A percentile compares a stretch with the other conserved stretches of the same genome.
Conservation (phyloP, 2,113 vertebrate species). For the Oncorhynchus masou region DNA sequence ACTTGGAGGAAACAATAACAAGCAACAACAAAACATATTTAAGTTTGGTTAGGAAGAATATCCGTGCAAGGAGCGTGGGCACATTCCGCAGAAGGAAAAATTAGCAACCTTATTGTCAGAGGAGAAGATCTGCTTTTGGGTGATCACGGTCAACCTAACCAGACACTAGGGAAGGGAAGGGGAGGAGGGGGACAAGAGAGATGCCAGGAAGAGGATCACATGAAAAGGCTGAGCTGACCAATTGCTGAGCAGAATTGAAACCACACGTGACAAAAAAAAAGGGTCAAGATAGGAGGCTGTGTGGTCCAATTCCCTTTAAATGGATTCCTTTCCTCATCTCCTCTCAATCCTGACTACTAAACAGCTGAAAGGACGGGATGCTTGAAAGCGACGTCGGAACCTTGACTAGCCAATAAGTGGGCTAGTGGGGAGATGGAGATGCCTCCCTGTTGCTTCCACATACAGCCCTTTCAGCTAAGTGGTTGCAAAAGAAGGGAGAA, state of each 20-base stretch:
- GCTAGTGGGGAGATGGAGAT: too few species aligned
- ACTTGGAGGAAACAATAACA: conserved; percentile 58
- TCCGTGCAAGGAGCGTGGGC: conserved; percentile 73
- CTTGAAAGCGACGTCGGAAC: neutral
- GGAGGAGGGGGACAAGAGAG: conserved; percentile 68
- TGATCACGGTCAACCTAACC: conserved; percentile 95
- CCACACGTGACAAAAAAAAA: conserved; percentile 42
- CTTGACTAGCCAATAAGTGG: neutral
- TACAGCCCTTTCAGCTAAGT: neutral
- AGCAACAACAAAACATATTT: conserved; percentile 27
- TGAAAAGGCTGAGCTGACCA: conserved; percentile 78
- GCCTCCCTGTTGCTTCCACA: too few species aligned
- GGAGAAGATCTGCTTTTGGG: conserved; percentile 94
- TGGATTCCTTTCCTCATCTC: neutral
- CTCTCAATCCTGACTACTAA: neutral
- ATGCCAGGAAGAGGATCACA: conserved; percentile 82
- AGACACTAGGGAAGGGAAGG: conserved; percentile 89
- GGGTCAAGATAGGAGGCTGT: conserved; percentile 6
- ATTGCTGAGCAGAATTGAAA: conserved; percentile 66
- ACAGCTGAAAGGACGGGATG: neutral
- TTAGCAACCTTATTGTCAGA: conserved; percentile 89
- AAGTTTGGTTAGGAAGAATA: conserved; percentile 40
- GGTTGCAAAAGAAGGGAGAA: neutral
- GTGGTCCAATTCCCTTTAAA: neutral
- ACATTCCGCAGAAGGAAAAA: conserved; percentile 78